Evolutionary conservation across 2,888 invertebrate species (phyloP), one percentile per base, ranked within the genome.

Genomic region (Oxycera nigricornis): DNA sequence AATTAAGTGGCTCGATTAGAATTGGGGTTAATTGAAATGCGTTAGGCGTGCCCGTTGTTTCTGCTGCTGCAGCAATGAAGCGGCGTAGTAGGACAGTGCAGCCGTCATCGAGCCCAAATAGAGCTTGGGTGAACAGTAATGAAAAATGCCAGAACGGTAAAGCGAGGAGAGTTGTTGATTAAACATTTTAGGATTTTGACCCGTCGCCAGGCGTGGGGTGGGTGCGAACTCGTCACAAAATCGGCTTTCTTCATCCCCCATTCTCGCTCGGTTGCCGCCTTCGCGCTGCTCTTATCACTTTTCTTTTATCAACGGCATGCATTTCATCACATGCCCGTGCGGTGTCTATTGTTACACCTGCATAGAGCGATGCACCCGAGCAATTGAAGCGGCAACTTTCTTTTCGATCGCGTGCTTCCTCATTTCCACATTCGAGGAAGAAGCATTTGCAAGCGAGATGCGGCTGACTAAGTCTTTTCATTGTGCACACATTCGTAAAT

Each of bases 341-440:
- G 46, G 11, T 46, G 14, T 39, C 22, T 55, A 24, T 24, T 14
- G 24, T 55, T 55, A 30, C 41, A 22, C 57, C 26, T 26, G 57
- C 26, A 59, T 59, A 26, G 61, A 20, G 50, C 31, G 52, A 55
- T 52, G 52, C 70, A 70, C 52, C 50, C 30, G 70, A 70, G 35
- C 70, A 70, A 70, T 70, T 70, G 70, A 35, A 24, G 55, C 55
- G 30, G 30, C 55, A 31, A 55, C 70, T 70, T 70, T 70, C 70
- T 70, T 70, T 70, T 70, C 55, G 31, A 26, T 24, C 41, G 22
- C 35, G 30, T 35, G 24, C 24, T 24, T 65, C 65, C 30, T 39
- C 39, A 14, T 39, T 22, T 39, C 3, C 59, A 59, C 6, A 30
- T 28, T 14, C 11, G 46, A 46, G n/a, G n/a, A n/a, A n/a, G n/a